phyloP scores from a whole-genome alignment of 2,113 vertebrate genomes.

The Platichthys flesus region DNA sequence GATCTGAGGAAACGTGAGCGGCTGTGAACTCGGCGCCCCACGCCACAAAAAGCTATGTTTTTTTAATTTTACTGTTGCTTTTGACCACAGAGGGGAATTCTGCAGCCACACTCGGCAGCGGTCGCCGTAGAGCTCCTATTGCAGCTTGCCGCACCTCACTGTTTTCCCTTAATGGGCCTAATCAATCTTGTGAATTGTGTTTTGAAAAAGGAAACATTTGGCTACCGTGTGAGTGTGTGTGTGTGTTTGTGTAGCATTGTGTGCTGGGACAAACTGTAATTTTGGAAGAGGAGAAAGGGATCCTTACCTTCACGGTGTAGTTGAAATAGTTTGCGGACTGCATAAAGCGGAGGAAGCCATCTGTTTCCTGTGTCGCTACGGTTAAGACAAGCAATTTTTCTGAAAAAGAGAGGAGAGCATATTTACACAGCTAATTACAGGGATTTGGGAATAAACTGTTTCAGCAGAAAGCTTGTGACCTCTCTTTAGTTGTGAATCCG shows the following conservation, averaged over 20 bases:
- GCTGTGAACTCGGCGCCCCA: constrained; percentile 3
- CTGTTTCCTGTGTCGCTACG: constrained; percentile 92
- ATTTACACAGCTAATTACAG: constrained; percentile 46
- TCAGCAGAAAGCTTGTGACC: constrained; percentile 3
- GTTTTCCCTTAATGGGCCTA: constrained; percentile 36
- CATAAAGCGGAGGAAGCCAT: constrained; percentile 95
- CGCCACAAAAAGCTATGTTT: not conserved
- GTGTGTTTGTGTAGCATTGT: not conserved
- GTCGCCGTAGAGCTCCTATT: constrained; percentile 28
- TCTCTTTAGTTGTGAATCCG: constrained; percentile 8
- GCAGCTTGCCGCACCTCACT: constrained; percentile 33
- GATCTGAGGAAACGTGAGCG: not conserved
- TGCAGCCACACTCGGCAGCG: constrained; percentile 19
- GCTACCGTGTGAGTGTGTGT: not conserved
- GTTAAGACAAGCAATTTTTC: constrained; percentile 95
- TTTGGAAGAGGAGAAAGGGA: constrained; percentile 2
- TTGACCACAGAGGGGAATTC: constrained; percentile 36
- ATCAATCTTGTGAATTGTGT: constrained; percentile 38
- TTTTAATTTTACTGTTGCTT: not conserved
- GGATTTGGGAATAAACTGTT: not conserved
- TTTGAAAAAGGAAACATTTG: constrained; percentile 8
- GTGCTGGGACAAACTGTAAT: not conserved
- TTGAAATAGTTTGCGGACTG: constrained; percentile 92
- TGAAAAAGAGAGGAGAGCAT: constrained; percentile 73
- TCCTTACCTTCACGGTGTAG: constrained; percentile 93